Conservation (phyloP, 2,797 vertebrate species). For the Rallus crepitans region DNA sequence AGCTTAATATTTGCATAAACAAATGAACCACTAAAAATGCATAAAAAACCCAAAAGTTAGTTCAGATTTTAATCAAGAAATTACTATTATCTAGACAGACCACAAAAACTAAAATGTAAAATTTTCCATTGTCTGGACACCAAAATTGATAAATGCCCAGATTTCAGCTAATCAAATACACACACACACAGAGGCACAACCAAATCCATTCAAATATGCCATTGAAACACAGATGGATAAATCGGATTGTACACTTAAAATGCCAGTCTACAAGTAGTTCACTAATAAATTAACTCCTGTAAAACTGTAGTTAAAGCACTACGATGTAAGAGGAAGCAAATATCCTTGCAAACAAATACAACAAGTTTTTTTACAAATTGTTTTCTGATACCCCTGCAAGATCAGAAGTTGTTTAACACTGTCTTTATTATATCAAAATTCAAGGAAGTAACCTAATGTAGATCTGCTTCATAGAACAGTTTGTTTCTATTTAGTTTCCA, state of each 20-base stretch:
- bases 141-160: background rate
- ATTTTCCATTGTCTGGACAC: background rate
- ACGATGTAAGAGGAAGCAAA: background rate
- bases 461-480: conserved; percentile 44
- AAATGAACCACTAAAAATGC: background rate
- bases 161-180: background rate
- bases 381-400: background rate
- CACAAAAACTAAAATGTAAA: background rate
- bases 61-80: background rate
- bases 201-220: background rate
- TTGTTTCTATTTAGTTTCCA: conserved; percentile 57
- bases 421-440: conserved; percentile 28
- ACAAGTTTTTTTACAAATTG: conserved; percentile 33
- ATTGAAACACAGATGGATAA: background rate
- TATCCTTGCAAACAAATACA: background rate
- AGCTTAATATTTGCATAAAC: background rate
- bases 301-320: background rate
- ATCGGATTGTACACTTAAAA: background rate
- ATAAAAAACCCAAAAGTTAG: background rate
- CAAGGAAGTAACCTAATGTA: conserved; percentile 51
- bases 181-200: background rate
- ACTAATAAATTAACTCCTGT: background rate
- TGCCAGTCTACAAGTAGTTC: background rate
- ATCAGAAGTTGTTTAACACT: conserved; percentile 30
- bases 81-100: background rate